These are phyloP conservation scores for Probaryconus sp. DNA, from an alignment of 1,140 invertebrate species.

Conservation along the genomic window DNA sequence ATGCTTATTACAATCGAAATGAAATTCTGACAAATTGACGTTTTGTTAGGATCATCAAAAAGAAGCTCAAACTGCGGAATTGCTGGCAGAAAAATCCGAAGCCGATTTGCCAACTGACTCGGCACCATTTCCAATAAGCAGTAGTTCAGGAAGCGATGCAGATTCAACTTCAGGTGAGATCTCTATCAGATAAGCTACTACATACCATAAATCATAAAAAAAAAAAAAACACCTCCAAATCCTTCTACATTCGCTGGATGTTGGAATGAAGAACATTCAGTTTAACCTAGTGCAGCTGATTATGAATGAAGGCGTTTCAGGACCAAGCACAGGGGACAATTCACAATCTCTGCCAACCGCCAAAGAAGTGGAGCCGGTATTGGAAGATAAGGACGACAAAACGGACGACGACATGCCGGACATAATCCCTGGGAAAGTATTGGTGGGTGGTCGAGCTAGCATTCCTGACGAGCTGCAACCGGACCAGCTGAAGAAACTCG, in stretches of 20 bases:
- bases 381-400: conserved; percentile 57
- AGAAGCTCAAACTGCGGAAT: conserved; percentile 55
- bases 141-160: conserved; percentile 81
- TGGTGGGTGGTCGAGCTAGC: conserved; percentile 85
- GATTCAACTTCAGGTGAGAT: conserved; percentile 77
- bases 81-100: conserved; percentile 66
- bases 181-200: too few relatives aligned
- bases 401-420: conserved; percentile 62
- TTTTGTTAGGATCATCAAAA: conserved; percentile 56
- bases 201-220: too few relatives aligned
- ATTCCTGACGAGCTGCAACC: conserved; percentile 92
- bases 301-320: too few relatives aligned
- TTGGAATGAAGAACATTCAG: too few relatives aligned
- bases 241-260: too few relatives aligned
- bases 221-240: too few relatives aligned
- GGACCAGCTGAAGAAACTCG: conserved; percentile 88
- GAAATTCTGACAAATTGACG: too few relatives aligned
- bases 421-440: conserved; percentile 80
- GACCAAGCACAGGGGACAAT: conserved; percentile 81
- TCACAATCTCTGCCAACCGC: conserved; percentile 77
- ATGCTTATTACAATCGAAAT: background rate
- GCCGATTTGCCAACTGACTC: conserved; percentile 77
- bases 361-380: conserved; percentile 63
- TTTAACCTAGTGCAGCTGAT: too few relatives aligned
- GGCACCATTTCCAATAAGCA: conserved; percentile 80